Base-by-base conservation (phyloP, 1,140 invertebrate genomes). In the Sitophilus oryzae region DNA sequence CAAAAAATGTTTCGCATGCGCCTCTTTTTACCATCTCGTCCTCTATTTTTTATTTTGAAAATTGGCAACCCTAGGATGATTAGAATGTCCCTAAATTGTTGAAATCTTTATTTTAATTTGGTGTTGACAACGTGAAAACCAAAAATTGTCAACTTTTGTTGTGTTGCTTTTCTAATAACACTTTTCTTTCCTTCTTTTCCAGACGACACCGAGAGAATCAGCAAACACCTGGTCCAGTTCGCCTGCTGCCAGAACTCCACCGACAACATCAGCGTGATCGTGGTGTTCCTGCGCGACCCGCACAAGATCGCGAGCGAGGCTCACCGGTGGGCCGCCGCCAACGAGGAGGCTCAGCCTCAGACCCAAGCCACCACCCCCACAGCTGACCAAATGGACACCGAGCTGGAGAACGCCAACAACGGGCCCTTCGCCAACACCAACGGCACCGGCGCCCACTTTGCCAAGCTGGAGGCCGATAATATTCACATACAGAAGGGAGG, bases 231-330 rank as follows among this genome's bases (percentile, higher is more conserved):
- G 68, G 83, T 89, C 46, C 75, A 81, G 56, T 73, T 79, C 64
- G 85, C 90, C n/a, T 88, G 86, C 71, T 73, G 79, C 57, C 77
- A 81, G 62, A 84, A 84, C 25, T 93, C 89, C 14, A 75, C 73
- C 44, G 91, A 95, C 74, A 95, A 95, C 72, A 93, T 93, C 69
- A 87, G 88, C 37, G 85, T 91, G 60, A 83, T 93, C 62, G 87
- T 93, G 53, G 84, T 93, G 45, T 90, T 93, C 74, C 79, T 94
- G 67, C 82, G 82, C 67, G 79, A 88, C 66, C 82, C 82, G 56
- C 74, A 75, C 52, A 76, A 80, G 70, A 82, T 84, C 63, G 80
- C 76, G 58, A 74, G 77, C 54, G 74, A 76, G 52, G 66, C 62
- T 63, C 58, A 66, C 38, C 41, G 44, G 16, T 67, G 66, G 67